Percentiles rank a stretch among this genome's conserved stretches.
Evolutionary conservation across 2,888 invertebrate genomes (phyloP).

Genomic region (Tipula vernalis): DNA sequence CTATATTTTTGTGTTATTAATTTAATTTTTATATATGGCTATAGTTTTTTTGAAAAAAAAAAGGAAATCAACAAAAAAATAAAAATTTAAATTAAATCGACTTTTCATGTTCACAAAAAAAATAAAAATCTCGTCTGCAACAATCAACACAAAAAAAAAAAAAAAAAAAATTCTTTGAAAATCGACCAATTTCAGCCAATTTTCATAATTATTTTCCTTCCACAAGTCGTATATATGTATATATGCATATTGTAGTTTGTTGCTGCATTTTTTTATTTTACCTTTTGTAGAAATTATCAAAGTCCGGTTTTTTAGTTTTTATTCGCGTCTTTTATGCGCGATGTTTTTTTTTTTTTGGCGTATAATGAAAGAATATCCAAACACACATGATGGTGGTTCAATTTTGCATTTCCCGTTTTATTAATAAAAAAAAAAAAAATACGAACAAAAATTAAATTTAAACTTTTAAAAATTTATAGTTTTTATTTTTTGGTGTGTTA

Average conservation of each 20-base stretch:
- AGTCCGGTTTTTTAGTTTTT: background rate
- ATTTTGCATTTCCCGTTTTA: constrained; percentile 7
- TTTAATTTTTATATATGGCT: background rate
- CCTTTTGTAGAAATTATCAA: background rate
- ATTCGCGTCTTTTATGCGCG: background rate
- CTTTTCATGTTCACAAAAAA: background rate
- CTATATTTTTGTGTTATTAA: background rate
- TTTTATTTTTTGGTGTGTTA: constrained; percentile 1
- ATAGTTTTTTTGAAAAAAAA: background rate
- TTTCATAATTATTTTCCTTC: constrained; percentile 6
- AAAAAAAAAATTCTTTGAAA: background rate
- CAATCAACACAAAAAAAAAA: background rate
- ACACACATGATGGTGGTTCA: constrained; percentile 9
- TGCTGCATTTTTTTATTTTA: background rate
- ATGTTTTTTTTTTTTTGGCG: background rate
- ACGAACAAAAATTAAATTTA: background rate
- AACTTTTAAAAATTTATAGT: background rate
- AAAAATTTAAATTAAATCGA: background rate
- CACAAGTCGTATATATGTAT: background rate
- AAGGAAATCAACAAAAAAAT: background rate
- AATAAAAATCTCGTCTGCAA: background rate
- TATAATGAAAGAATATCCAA: background rate
- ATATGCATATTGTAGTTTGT: background rate
- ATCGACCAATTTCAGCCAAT: constrained; percentile 8
- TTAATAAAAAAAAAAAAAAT: background rate